Evolutionary conservation across 1,140 invertebrate genomes (phyloP), one percentile per base, ranked within the genome.

Genomic region (Dermatophagoides farinae): DNA sequence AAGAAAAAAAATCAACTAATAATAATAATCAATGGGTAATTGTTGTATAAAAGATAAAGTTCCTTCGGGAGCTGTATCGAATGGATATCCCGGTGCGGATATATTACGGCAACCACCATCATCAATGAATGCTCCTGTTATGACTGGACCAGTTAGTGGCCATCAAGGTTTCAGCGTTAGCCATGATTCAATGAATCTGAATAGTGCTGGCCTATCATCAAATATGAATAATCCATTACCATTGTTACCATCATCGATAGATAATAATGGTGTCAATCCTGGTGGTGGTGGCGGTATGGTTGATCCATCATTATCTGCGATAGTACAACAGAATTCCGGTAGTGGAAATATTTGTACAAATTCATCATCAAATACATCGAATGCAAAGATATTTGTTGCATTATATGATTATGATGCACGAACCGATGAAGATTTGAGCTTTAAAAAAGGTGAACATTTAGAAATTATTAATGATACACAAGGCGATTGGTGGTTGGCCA

Each of bases 401-500:
- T 76, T 97, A 18, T 97, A 97, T 74, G 93, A 98, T 75, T 98
- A 98, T 72, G 93, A 98, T 78, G 93, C 95, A 39, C 78, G 95
- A 66, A 98, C 95, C 25, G 91, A 97, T 72, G 93, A 98, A 74
- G 95, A 98, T 75, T 77, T 98, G 55, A 95, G 89, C 75, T 97
- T 99, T 75, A 83, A 90, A 66, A 97, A 97, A 74, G 93, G 92
- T 38, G 93, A 99, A 74, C 88, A 96, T 75, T 77, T 98, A 69
- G 93, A 97, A 75, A 96, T 98, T 65, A 74, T 97, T 63, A 97
- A 98, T 75, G 92, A 97, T 75, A 97, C 90, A 61, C 88, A 93
- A 73, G 92, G 95, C 55, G 95, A 98, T 73, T 99, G 96, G 95
- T 99, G 95, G 95, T 80, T 95, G 69, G 93, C 93, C 50, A 80